Percentiles rank a stretch among this genome's conserved stretches.
These are phyloP conservation scores for Acanthacorydalis orientalis DNA, from an alignment of 2,888 invertebrate genomes.

Conservation along the genomic window DNA sequence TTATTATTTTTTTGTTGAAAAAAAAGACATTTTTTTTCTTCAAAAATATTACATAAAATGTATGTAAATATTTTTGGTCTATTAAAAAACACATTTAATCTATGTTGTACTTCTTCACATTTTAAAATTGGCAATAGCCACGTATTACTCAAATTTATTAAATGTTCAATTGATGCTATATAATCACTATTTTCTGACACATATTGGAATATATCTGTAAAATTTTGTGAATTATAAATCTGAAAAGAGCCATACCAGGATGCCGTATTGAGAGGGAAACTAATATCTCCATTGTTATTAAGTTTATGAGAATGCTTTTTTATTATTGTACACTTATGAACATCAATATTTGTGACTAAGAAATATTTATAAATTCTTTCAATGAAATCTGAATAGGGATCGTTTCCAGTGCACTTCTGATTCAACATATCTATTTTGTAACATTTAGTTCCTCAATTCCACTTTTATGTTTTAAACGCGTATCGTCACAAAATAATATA, in stretches of 20 bases:
- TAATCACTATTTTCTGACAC: slow-evolving; percentile 7
- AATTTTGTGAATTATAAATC: background rate
- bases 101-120: slow-evolving; percentile 25
- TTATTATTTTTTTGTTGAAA: too few species aligned
- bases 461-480: too few species aligned
- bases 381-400: too few species aligned
- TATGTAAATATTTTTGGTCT: slow-evolving; percentile 20
- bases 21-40: slow-evolving; percentile 14
- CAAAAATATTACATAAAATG: slow-evolving; percentile 18
- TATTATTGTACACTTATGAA: slow-evolving; percentile 20
- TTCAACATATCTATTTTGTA: too few species aligned
- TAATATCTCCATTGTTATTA: slow-evolving; percentile 40
- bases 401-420: too few species aligned
- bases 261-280: slow-evolving; percentile 37
- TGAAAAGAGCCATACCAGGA: slow-evolving; percentile 36
- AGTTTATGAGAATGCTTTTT: slow-evolving; percentile 42
- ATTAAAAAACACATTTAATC: slow-evolving; percentile 35
- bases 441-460: too few species aligned
- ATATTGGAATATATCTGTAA: slow-evolving; percentile 8
- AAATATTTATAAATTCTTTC: too few species aligned
- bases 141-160: slow-evolving; percentile 26
- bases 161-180: slow-evolving; percentile 9
- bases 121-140: slow-evolving; percentile 32
- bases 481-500: too few species aligned
- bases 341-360: too few species aligned